Conservation (phyloP, 2,888 invertebrate species). For the Pegoplata infirma region DNA sequence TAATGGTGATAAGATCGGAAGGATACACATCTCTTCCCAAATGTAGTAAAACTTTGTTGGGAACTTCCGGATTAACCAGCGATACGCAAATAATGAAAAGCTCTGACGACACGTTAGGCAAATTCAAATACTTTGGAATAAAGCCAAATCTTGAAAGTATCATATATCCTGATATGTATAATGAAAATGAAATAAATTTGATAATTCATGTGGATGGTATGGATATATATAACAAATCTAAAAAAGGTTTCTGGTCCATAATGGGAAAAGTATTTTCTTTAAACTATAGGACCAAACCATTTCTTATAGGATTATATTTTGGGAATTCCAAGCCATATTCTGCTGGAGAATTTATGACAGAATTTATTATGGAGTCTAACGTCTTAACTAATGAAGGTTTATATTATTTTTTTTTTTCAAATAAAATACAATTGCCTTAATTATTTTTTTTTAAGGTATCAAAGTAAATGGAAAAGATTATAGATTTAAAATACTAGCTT, state of each 20-base stretch:
- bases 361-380: not conserved
- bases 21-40: no score
- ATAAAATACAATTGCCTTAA: no score
- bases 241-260: no score
- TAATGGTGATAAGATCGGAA: not conserved
- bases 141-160: not conserved
- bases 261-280: no score
- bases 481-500: not conserved
- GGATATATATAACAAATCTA: not conserved
- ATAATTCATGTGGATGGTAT: conserved; percentile 1
- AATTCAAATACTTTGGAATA: not conserved
- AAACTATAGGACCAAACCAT: not conserved
- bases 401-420: no score
- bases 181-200: no score
- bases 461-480: not conserved
- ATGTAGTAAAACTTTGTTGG: not conserved
- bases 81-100: not conserved
- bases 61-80: not conserved
- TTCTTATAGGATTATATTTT: no score
- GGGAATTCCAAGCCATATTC: no score
- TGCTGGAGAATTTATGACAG: not conserved
- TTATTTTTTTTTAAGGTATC: not conserved
- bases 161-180: not conserved
- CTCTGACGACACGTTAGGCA: no score
- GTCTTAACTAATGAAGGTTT: no score